phyloP scores from a whole-genome alignment of 2,113 vertebrate species.

The Malurus alboscapulatus region DNA sequence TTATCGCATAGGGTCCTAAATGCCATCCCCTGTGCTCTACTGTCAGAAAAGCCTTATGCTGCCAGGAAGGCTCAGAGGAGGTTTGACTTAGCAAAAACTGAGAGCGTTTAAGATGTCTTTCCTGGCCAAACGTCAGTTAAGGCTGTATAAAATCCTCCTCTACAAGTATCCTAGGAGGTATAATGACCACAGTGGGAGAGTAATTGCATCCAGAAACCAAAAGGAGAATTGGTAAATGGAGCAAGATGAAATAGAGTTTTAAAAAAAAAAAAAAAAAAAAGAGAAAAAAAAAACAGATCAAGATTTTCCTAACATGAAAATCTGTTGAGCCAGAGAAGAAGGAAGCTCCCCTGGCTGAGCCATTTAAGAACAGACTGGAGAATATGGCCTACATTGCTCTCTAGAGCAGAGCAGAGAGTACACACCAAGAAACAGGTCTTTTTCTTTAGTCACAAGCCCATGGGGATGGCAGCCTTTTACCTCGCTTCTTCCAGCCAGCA shows the following conservation, averaged over 20 bases:
- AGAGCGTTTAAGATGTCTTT: not conserved
- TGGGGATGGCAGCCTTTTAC: not conserved
- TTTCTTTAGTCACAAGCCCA: not conserved
- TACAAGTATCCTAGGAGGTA: not conserved
- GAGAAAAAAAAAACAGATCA: not conserved
- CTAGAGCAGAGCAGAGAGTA: not conserved
- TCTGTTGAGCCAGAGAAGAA: not conserved
- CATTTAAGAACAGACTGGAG: not conserved
- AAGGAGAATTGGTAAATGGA: conserved; percentile 25
- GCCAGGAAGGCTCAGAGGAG: not conserved
- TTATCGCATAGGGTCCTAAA: not conserved
- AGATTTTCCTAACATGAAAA: conserved; percentile 1
- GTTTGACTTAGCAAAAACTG: not conserved
- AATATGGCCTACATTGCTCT: not conserved
- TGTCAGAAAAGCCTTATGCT: not conserved
- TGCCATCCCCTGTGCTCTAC: not conserved
- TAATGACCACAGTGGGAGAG: conserved; percentile 19
- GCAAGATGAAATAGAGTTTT: not conserved
- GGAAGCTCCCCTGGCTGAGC: not conserved
- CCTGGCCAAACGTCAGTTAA: not conserved
- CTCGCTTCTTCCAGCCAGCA: not conserved
- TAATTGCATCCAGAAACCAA: conserved; percentile 30
- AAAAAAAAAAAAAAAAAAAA: not conserved
- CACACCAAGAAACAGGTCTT: not conserved
- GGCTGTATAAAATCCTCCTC: not conserved